Percentiles rank a stretch among this genome's conserved stretches.
Evolutionary conservation across 2,797 vertebrate species (phyloP).

Genomic region (Agapornis canus): DNA sequence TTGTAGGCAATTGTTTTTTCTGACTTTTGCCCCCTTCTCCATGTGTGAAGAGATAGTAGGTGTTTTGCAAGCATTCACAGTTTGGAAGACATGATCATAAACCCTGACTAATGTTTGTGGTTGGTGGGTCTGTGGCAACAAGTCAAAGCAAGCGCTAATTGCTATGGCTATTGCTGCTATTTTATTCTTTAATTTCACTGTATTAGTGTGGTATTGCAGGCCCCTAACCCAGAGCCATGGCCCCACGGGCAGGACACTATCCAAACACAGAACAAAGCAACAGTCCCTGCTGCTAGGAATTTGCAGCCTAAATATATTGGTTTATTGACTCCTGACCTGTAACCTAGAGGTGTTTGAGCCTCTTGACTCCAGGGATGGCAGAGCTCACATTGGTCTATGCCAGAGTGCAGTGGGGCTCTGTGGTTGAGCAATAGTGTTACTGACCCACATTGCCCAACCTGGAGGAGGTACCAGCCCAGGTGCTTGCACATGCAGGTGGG

Average conservation of each 20-base stretch:
- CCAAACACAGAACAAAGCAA: conserved; percentile 27
- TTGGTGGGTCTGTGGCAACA: conserved; percentile 56
- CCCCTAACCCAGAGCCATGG: not conserved
- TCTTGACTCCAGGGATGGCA: not conserved
- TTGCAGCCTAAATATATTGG: not conserved
- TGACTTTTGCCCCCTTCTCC: not conserved
- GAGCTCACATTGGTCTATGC: not conserved
- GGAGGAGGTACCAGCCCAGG: not conserved
- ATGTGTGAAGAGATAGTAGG: conserved; percentile 11
- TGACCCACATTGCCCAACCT: conserved; percentile 28
- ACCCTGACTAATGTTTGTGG: conserved; percentile 59
- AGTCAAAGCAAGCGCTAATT: conserved; percentile 61
- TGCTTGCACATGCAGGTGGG: not conserved
- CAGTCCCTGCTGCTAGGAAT: not conserved
- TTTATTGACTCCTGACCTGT: not conserved
- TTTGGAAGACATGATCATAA: conserved; percentile 18
- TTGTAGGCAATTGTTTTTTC: not conserved
- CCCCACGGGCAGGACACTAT: not conserved
- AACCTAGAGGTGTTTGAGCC: not conserved
- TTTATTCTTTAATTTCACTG: conserved; percentile 65
- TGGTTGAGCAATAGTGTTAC: not conserved
- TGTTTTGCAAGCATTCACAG: conserved; percentile 35
- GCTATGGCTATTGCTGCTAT: conserved; percentile 34
- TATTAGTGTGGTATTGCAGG: conserved; percentile 32
- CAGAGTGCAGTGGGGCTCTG: not conserved